Evolutionary conservation across 2,888 invertebrate species (phyloP), one percentile per base, ranked within the genome.

Genomic region (Pecten maximus): DNA sequence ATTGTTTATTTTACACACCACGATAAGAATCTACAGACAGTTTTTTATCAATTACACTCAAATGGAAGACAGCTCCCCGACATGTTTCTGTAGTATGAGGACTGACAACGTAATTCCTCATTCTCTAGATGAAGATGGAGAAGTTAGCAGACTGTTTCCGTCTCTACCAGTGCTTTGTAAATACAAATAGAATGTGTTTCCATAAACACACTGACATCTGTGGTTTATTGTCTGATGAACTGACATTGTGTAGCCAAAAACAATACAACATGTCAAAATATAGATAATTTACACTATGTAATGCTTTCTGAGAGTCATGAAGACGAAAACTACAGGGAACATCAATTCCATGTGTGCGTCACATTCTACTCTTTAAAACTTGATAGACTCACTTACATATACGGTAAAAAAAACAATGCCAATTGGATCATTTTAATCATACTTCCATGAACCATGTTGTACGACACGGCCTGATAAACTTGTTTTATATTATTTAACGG

Each of bases 121-220:
- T 35, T 2, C 35, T 74, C 74, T 74, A 74, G 35, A 74, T 74
- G 28, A 74, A 74, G 74, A 74, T 28, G 28, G 74, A 74, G 35
- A 74, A 74, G 23, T 35, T 74, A 74, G 74, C 74, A 35, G 35
- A 0, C 74, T 35, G 74, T 6, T 74, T 28, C 74, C 74, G 74
- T 74, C 74, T 74, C 35, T 74, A 35, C 35, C 23, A 10, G 8
- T 74, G 74, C 35, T 74, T 35, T 35, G 74, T 74, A 74, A 74
- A 74, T 74, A 74, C 74, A 74, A 74, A 74, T 74, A 74, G 74
- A 74, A 35, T 74, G 35, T 35, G 74, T 74, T 74, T 74, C 74
- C 74, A 74, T 74, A 74, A 74, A 74, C 28, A 74, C 74, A 35
- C 28, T 35, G 74, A 10, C 74, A 74, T 74, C 35, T 35, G 74